Evolutionary conservation across 1,140 invertebrate genomes (phyloP).

Genomic region (Pogonomyrmex barbatus): DNA sequence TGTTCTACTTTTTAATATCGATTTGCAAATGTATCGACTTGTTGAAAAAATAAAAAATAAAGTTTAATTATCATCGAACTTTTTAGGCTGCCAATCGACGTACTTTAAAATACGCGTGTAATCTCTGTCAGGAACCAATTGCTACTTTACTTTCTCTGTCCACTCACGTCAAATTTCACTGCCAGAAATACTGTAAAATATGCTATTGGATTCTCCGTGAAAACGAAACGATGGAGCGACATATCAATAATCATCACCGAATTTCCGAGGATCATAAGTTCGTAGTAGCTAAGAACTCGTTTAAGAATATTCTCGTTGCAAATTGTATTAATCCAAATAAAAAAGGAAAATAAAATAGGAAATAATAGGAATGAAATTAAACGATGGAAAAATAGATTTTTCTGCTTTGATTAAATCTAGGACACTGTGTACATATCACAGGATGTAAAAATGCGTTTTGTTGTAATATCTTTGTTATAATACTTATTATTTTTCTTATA

Average conservation of each 20-base stretch:
- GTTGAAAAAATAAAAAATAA: not conserved
- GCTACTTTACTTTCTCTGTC: conserved; percentile 77
- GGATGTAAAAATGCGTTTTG: not conserved
- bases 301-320: not conserved
- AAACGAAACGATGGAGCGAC: conserved; percentile 76
- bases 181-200: conserved; percentile 73
- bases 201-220: conserved; percentile 77
- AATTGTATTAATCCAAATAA: not conserved
- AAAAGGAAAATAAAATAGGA: no score
- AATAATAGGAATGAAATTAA: not conserved
- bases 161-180: conserved; percentile 79
- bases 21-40: not conserved
- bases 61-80: not conserved
- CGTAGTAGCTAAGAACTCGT: not conserved
- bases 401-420: not conserved
- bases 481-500: no score
- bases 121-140: conserved; percentile 76
- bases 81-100: conserved; percentile 63
- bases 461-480: no score
- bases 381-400: not conserved
- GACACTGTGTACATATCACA: not conserved
- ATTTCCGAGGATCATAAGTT: not conserved
- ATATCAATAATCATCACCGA: conserved; percentile 57
- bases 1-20: not conserved
- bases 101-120: conserved; percentile 72